Conservation (phyloP, 1,140 invertebrate genomes). For the Episyrphus balteatus region DNA sequence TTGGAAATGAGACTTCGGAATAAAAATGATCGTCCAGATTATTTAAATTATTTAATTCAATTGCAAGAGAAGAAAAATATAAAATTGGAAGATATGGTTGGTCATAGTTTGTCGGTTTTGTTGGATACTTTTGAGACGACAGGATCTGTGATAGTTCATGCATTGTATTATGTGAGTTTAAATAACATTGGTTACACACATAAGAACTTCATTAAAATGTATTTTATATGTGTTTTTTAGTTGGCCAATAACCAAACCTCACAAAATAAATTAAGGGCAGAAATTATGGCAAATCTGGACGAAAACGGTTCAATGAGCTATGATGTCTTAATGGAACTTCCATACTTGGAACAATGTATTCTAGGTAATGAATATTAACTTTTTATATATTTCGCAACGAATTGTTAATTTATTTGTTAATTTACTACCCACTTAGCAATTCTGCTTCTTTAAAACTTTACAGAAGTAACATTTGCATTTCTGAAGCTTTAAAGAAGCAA, state of each 20-base stretch:
- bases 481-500: no score
- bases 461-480: no score
- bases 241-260: no score
- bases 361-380: conserved; percentile 14
- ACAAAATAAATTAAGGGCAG: no score
- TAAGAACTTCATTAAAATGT: no score
- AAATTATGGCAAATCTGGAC: no score
- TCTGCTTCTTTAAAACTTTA: no score
- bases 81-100: conserved; percentile 44
- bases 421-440: no score
- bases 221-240: no score
- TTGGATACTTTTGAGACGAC: conserved; percentile 49
- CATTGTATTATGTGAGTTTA: conserved; percentile 19
- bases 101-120: conserved; percentile 40
- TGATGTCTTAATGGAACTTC: conserved; percentile 3
- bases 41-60: conserved; percentile 32
- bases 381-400: not conserved
- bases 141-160: conserved; percentile 16
- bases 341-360: conserved; percentile 28
- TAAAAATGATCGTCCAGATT: conserved; percentile 25
- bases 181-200: no score
- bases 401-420: no score
- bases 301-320: no score
- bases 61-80: conserved; percentile 35
- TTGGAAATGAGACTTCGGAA: conserved; percentile 18